Evolutionary conservation across 2,888 invertebrate species (phyloP).

Genomic region (Ischnura elegans): DNA sequence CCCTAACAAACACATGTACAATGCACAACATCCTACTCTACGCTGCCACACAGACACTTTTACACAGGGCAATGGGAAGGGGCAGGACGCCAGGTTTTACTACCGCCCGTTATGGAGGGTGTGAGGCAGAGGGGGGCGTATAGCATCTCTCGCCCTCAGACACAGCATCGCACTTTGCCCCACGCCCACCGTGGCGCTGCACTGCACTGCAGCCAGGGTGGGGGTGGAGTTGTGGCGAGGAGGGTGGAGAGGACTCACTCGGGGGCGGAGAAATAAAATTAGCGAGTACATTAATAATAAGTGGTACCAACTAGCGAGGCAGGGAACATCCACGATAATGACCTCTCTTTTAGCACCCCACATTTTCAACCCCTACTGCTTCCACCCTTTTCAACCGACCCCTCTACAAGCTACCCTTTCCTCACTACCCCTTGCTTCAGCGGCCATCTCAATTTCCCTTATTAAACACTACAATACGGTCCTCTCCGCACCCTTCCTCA

Average conservation of each 20-base stretch:
- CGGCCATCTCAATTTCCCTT: neutral
- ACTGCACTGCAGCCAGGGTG: neutral
- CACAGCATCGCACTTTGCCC: neutral
- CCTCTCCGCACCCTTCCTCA: neutral
- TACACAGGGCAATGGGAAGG: neutral
- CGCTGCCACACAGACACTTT: neutral
- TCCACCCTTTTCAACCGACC: neutral
- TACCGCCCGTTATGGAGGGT: neutral
- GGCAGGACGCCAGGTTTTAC: neutral
- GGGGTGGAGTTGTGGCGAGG: neutral
- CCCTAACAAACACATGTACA: neutral
- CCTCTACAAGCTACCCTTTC: neutral
- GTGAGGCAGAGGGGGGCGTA: neutral
- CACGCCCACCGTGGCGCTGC: neutral
- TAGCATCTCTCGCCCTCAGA: too few species aligned
- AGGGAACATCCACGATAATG: slow-evolving; percentile 61
- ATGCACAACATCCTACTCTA: too few species aligned
- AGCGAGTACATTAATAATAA: slow-evolving; percentile 66
- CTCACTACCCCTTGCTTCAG: neutral
- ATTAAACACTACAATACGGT: neutral
- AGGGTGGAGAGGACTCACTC: neutral
- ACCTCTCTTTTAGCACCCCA: slow-evolving; percentile 50
- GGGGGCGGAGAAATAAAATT: slow-evolving; percentile 59
- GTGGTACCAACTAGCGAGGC: slow-evolving; percentile 61
- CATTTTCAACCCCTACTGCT: neutral